Evolutionary conservation across 2,888 invertebrate genomes (phyloP).

Genomic region (Aspidiotus rigidus): DNA sequence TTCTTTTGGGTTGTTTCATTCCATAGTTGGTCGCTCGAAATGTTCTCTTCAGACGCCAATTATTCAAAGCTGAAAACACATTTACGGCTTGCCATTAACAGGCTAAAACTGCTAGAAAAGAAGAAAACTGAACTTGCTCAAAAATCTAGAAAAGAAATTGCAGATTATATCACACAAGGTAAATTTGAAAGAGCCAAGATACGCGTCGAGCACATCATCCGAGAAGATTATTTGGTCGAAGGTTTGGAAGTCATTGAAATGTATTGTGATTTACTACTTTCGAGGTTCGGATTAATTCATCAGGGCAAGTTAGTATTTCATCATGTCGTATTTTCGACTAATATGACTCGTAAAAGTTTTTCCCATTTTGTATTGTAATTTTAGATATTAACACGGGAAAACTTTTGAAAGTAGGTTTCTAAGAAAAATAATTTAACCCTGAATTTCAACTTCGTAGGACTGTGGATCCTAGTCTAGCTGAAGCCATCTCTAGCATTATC

Average conservation of each 20-base stretch:
- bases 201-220: constrained; percentile 94
- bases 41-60: constrained; percentile 88
- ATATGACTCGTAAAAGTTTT: neutral
- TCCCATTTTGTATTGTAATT: too few relatives aligned
- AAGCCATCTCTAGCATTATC: constrained; percentile 89
- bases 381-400: too few relatives aligned
- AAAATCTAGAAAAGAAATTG: constrained; percentile 94
- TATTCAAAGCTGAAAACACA: constrained; percentile 95
- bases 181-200: constrained; percentile 88
- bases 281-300: constrained; percentile 90
- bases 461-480: constrained; percentile 76
- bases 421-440: neutral
- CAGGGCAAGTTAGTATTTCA: constrained; percentile 72
- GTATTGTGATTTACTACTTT: constrained; percentile 94
- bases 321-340: neutral
- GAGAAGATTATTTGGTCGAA: constrained; percentile 98
- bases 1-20: too few relatives aligned
- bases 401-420: neutral
- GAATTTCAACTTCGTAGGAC: constrained; percentile 18
- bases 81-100: constrained; percentile 80
- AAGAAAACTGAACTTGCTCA: constrained; percentile 95
- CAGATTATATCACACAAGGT: constrained; percentile 81
- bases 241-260: constrained; percentile 99
- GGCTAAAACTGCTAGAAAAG: constrained; percentile 88
- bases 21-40: constrained; percentile 42